Evolutionary conservation across 2,888 invertebrate species (phyloP).

Genomic region (Pseudoips prasinana): DNA sequence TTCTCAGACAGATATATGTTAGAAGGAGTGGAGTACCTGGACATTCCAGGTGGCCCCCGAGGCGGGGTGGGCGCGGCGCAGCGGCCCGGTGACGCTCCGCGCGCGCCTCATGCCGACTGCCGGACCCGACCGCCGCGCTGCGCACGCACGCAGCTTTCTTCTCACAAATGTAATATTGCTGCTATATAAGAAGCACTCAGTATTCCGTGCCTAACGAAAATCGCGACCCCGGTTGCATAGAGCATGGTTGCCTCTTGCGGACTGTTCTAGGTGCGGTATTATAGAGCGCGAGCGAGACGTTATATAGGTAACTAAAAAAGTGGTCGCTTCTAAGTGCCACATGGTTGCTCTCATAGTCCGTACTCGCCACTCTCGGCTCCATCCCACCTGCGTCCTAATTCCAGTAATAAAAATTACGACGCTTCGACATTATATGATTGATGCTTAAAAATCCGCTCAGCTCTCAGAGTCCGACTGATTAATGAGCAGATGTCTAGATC

Average conservation of each 20-base stretch:
- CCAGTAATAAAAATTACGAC: conserved; percentile 42
- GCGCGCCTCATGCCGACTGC: conserved; percentile 77
- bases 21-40: conserved; percentile 80
- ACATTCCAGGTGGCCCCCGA: conserved; percentile 94
- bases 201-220: too few species aligned
- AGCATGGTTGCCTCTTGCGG: too few species aligned
- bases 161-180: conserved; percentile 29
- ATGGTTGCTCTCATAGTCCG: too few species aligned
- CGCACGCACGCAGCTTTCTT: conserved; percentile 68
- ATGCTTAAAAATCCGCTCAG: conserved; percentile 12
- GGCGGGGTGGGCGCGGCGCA: conserved; percentile 88
- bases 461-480: conserved; percentile 13
- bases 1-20: too few species aligned
- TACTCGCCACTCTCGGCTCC: too few species aligned
- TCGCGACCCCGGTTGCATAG: too few species aligned
- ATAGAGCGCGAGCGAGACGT: too few species aligned
- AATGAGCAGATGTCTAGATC: conserved; percentile 11
- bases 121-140: conserved; percentile 40
- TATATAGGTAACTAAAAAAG: too few species aligned
- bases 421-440: conserved; percentile 31
- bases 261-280: too few species aligned
- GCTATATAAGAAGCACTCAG: too few species aligned
- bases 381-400: conserved; percentile 57
- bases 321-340: too few species aligned
- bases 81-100: conserved; percentile 81